Evolutionary conservation across 1,140 invertebrate species (phyloP), one percentile per base, ranked within the genome.

Genomic region (Neuroterus valhalla): DNA sequence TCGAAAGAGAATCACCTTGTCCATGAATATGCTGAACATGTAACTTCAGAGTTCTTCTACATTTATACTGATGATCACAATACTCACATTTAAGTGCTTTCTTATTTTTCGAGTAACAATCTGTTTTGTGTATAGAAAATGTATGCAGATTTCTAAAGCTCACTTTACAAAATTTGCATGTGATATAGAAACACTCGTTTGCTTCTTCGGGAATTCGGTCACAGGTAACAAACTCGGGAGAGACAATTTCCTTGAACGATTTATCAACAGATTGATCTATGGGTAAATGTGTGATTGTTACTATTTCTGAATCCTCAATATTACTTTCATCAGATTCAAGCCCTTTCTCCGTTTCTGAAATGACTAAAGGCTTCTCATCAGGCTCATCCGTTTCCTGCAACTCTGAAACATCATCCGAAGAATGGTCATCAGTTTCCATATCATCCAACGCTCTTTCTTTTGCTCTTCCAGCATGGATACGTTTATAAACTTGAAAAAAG

Each of bases 1-100:
- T 80, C 38, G 67, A 68, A 14, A 0, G 75, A 69, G 38, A 76
- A 72, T 50, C 73, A 74, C 23, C 55, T 75, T n/a, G 0, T n/a
- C 26, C 55, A n/a, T 62, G 55, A 3, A 62, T 15, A 5, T 12
- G 15, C 46, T 78, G 72, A 3, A 77, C 17, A 12, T 79, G 78
- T 6, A 73, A 45, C 11, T 77, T 81, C 2, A 79, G 15, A 69
- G 75, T 78, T 10, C 43, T 70, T 5, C 68, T 19, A 19, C 43
- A 42, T n/a, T 76, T 73, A 8, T 42, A 81, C 0, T 74, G 71
- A 3, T 21, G n/a, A 26, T 69, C 73, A 14, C 78, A 80, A 38
- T 75, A 71, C 0, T 48, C 26, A 31, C 78, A 80, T n/a, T 70
- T 72, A 0, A 62, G 0, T 0, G 55, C 23, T 31, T 23, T 62